Conservation (phyloP, 2,888 invertebrate genomes). For the Minunthozetes semirufus region DNA sequence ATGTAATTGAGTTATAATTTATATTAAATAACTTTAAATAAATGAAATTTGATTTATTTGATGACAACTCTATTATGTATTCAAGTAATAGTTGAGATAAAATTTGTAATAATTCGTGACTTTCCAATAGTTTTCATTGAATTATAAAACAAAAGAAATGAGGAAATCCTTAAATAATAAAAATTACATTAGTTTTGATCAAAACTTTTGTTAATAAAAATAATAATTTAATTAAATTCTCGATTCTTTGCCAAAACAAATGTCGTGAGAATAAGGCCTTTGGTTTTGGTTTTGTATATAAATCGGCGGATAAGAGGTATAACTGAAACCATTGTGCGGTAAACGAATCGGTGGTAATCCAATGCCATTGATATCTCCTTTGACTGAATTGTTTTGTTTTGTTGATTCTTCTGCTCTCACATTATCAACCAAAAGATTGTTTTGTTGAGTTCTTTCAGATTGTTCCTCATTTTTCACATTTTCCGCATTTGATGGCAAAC, state of each 20-base stretch:
- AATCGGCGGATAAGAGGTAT: slow-evolving; percentile 25
- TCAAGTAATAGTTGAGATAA: too few relatives aligned
- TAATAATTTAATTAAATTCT: neutral
- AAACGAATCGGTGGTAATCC: slow-evolving; percentile 29
- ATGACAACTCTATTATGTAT: too few relatives aligned
- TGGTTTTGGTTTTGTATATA: neutral
- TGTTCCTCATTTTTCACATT: neutral
- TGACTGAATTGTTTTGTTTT: neutral
- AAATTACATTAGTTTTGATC: neutral
- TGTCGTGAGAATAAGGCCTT: neutral
- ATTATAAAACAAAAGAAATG: too few relatives aligned
- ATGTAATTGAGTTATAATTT: too few relatives aligned
- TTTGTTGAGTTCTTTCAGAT: neutral
- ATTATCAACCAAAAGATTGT: neutral
- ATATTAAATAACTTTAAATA: too few relatives aligned
- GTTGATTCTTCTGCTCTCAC: neutral
- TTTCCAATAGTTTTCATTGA: too few relatives aligned
- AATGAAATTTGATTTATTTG: too few relatives aligned
- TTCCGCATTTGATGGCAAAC: neutral
- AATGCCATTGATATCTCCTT: slow-evolving; percentile 33
- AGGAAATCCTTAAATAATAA: too few relatives aligned
- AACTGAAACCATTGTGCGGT: slow-evolving; percentile 36
- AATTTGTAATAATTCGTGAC: too few relatives aligned
- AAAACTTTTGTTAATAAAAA: neutral
- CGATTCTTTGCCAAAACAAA: slow-evolving; percentile 5